Evolutionary conservation across 2,113 vertebrate genomes (phyloP), one percentile per base, ranked within the genome.

Genomic region (Pica pica): DNA sequence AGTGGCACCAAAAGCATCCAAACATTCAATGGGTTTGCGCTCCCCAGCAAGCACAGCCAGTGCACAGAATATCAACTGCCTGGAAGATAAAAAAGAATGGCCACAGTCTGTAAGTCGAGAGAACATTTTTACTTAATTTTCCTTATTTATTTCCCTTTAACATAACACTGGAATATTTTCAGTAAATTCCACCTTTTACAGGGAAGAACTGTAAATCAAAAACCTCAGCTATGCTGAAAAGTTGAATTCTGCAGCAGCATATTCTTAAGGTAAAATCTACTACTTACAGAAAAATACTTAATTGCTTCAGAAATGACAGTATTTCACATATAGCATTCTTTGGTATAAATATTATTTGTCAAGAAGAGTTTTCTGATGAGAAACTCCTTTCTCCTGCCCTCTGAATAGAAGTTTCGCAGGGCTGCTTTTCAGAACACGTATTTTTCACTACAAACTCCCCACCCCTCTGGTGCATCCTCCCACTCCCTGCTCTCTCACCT

Each of bases 1-100:
- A 73, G 99, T 99, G 65, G 99, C 99, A 97, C 99, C 99, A 86
- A 99, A 99, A 35, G 99, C 99, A 96, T 99, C 99, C 91, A 99
- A 98, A 98, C 99, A 99, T 83, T 99, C 99, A 27, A 99, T 95
- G 2, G 99, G 99, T 86, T 95, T 99, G 44, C 99, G 98, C 88
- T 99, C 99, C 82, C 98, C 97, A 11, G 98, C 97, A 87, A 99
- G 96, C 93, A 99, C 99, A 0, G 99, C 99, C 49, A 99, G 96
- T 0, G 99, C 98, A 55, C 99, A 99, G 93, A 99, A 99, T 83
- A 99, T 99, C 93, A 99, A 95, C 94, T 99, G 99, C 96, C 99
- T 99, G 91, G 7, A 98, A 98, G 55, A 87, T 6, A 82, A 69
- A 81, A 93, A 85, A 79, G 11, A 75, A 57, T 15, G 19, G 33